Evolutionary conservation across 2,888 invertebrate genomes (phyloP).

Genomic region (Polyommatus icarus): DNA sequence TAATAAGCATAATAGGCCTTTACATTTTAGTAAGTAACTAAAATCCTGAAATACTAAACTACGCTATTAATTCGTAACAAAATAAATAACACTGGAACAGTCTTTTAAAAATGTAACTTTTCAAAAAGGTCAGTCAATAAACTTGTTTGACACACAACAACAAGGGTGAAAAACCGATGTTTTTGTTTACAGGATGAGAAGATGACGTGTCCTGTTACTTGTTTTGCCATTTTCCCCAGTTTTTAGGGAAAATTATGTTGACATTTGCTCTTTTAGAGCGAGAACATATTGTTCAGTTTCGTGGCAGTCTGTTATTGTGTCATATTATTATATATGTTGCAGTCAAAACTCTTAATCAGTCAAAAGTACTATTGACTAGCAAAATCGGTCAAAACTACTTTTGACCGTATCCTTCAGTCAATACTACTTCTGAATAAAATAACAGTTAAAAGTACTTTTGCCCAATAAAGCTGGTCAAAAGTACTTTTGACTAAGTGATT

Average conservation of each 20-base stretch:
- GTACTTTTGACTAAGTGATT: no score
- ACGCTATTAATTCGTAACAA: not conserved
- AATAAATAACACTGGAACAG: not conserved
- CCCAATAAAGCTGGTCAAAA: no score
- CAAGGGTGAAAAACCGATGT: not conserved
- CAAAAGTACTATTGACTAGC: no score
- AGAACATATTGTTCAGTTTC: no score
- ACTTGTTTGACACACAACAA: constrained; percentile 3
- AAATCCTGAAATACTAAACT: not conserved
- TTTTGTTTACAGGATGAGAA: not conserved
- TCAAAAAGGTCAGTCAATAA: not conserved
- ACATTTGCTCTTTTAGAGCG: not conserved
- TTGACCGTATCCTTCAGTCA: no score
- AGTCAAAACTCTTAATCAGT: no score
- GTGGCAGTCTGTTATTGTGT: no score
- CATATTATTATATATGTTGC: no score
- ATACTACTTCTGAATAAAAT: no score
- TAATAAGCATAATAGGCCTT: no score
- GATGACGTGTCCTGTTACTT: not conserved
- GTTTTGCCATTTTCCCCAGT: not conserved
- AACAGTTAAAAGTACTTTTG: no score
- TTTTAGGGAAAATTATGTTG: not conserved
- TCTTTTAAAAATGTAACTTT: not conserved
- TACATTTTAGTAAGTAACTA: not conserved
- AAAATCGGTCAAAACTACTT: no score